Percentiles rank a stretch among this genome's conserved stretches.
Conservation (phyloP, 2,888 invertebrate genomes). For the Pedicia rivosa region DNA sequence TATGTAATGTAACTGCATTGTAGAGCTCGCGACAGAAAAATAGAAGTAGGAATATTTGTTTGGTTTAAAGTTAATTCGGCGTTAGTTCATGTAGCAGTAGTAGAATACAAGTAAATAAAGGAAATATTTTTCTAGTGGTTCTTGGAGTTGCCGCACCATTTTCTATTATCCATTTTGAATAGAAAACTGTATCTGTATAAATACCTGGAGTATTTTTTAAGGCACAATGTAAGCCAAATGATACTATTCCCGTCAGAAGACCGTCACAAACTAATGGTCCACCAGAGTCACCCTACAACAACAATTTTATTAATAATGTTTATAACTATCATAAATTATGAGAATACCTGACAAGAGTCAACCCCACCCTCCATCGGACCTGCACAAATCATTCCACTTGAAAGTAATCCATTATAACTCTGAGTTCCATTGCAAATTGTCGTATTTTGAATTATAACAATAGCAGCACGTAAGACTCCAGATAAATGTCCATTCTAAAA, state of each 20-base stretch:
- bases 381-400: slow-evolving; percentile 8
- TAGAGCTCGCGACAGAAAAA: no score
- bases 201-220: background rate
- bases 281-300: slow-evolving; percentile 8
- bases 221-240: background rate
- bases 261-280: slow-evolving; percentile 4
- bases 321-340: no score
- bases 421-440: background rate
- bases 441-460: slow-evolving; percentile 1
- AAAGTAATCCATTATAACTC: slow-evolving; percentile 1
- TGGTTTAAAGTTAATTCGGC: no score
- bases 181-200: slow-evolving; percentile 2
- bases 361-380: slow-evolving; percentile 6
- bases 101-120: no score
- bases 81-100: no score
- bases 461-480: background rate
- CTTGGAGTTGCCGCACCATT: no score
- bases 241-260: background rate
- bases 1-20: no score
- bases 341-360: slow-evolving; percentile 5
- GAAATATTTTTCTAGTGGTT: no score
- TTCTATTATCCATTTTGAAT: no score
- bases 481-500: background rate
- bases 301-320: no score
- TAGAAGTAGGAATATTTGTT: no score